These are phyloP conservation scores for Mechanitis messenoides DNA, from an alignment of 2,888 invertebrate species.

Conservation along the genomic window DNA sequence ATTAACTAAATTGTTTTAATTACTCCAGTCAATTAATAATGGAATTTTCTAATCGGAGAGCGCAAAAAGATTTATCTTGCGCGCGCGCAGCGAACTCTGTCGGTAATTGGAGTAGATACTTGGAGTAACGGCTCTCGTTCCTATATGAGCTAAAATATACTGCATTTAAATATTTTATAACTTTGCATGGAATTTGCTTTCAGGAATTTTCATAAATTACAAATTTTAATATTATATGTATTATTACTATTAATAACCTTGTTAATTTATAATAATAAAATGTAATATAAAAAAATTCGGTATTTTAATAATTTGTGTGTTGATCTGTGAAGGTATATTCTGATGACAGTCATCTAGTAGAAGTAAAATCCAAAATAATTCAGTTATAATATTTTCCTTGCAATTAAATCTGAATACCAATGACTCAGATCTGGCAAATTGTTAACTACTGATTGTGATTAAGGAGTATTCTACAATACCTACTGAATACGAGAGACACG, in stretches of 20 bases:
- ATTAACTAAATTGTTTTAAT: slow-evolving; percentile 51
- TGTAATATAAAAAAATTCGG: too few relatives aligned
- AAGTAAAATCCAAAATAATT: not conserved
- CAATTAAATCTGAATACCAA: not conserved
- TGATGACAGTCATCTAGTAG: not conserved
- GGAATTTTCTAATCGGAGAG: slow-evolving; percentile 72
- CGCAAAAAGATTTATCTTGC: slow-evolving; percentile 69
- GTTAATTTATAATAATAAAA: too few relatives aligned
- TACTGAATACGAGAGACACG: not conserved
- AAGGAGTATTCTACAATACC: not conserved
- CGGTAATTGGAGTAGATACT: slow-evolving; percentile 43
- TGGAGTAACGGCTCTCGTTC: slow-evolving; percentile 42
- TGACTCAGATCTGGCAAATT: slow-evolving; percentile 4
- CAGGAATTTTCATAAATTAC: too few relatives aligned
- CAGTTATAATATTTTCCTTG: not conserved
- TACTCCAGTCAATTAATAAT: slow-evolving; percentile 64
- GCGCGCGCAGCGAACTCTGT: slow-evolving; percentile 49
- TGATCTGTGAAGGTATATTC: too few relatives aligned
- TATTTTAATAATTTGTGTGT: too few relatives aligned
- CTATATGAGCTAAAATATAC: not conserved
- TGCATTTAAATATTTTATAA: too few relatives aligned
- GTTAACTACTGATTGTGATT: slow-evolving; percentile 1
- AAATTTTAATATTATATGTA: too few relatives aligned
- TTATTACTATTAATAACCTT: too few relatives aligned
- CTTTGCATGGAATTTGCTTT: too few relatives aligned